Base-by-base conservation (phyloP, 2,113 vertebrate genomes). In the Larimichthys polyactis region DNA sequence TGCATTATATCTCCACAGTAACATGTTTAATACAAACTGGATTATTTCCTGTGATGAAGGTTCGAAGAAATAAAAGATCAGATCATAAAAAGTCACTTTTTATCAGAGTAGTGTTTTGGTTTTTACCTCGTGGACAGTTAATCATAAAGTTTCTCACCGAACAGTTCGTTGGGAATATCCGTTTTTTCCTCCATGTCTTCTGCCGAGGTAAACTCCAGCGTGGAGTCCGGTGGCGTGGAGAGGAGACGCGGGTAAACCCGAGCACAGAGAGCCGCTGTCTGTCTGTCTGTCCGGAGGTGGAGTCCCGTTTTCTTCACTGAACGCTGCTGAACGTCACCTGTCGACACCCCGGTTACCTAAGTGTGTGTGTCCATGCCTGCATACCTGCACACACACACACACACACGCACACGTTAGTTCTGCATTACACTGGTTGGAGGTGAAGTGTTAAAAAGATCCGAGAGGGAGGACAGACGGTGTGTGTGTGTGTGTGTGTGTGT, bases 141-240 rank as follows among this genome's bases (percentile, higher is more conserved):
- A 12, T 11, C 43, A n/a, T 6, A 14, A 46, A 46, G 20, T 54
- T 3, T 55, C 17, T 97, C 92, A 97, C 97, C 97, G 68, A 95
- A 84, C 84, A 97, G 91, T 75, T 97, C 96, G 67, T 85, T 88
- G 87, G 96, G 93, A 8, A 96, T 90, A 29, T 96, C 96, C 46
- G 92, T 62, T 79, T 92, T 94, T 54, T 96, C 96, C 86, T 96
- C 95, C 46, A 97, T 97, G 20, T 89, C 94, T 69, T 24, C 72
- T 1, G n/a, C 46, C 55, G 85, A 36, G 66, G 48, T 48, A 29
- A 82, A 72, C 60, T 20, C 59, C 36, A 29, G 54, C 7, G 15
- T 5, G n/a, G n/a, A 81, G 63, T 78, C 81, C 76, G 82, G 40
- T 2, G 73, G 20, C 0, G 62, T 48, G 71, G 14, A 1, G 71